Percentiles rank a stretch among this genome's conserved stretches.
Evolutionary conservation across 2,797 vertebrate genomes (phyloP).

Genomic region (Pteronotus mesoamericanus): DNA sequence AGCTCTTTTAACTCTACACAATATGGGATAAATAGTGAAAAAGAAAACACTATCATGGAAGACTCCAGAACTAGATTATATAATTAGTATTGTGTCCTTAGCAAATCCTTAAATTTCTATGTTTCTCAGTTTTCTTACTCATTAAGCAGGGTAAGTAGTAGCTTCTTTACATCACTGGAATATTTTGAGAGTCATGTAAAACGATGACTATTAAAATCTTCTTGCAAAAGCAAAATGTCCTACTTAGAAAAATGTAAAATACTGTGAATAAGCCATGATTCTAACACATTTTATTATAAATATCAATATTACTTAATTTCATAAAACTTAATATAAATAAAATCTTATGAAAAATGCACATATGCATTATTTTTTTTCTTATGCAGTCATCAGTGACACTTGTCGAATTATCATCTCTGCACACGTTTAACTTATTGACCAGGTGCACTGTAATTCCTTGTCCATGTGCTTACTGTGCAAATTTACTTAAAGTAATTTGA

Average conservation of each 20-base stretch:
- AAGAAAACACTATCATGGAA: background rate
- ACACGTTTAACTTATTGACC: conserved; percentile 35
- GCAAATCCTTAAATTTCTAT: background rate
- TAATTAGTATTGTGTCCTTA: background rate
- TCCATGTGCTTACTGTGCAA: conserved; percentile 27
- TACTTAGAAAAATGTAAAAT: conserved; percentile 24
- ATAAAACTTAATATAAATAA: conserved; percentile 43
- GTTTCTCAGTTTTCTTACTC: conserved; percentile 16
- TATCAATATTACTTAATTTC: conserved; percentile 35
- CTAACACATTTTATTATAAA: background rate
- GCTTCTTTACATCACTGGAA: background rate
- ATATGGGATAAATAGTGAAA: background rate
- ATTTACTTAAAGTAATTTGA: conserved; percentile 64
- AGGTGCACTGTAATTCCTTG: conserved; percentile 19
- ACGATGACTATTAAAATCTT: conserved; percentile 25
- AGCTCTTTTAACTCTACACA: background rate
- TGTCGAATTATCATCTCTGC: conserved; percentile 35
- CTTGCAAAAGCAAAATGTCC: background rate
- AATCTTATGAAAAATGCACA: background rate
- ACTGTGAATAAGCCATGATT: background rate
- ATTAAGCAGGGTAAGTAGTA: background rate
- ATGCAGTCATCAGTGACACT: background rate
- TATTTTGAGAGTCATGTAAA: conserved; percentile 42
- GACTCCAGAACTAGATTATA: background rate
- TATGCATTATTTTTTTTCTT: conserved; percentile 16